Base-by-base conservation (phyloP, 2,888 invertebrate species). In the Antheraea assamensis region DNA sequence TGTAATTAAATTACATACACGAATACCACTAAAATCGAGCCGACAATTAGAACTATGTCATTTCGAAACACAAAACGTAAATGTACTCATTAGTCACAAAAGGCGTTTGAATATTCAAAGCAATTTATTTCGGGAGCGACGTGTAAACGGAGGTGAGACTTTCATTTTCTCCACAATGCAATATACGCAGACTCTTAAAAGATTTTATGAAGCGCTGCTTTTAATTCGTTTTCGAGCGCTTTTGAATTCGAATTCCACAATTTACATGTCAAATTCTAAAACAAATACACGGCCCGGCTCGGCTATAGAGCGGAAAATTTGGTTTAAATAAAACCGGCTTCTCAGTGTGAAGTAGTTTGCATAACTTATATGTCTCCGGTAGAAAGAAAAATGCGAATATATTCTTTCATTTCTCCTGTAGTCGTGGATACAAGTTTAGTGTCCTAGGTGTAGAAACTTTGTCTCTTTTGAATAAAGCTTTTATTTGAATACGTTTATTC, bases 181-280 rank as follows among this genome's bases (percentile, higher is more conserved):
- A 85, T 85, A 85, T 84, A 82, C 82, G 79, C 78, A 75, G 77
- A 78, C 74, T 79, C 75, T n/a, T 73, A 76, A 81, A 84, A 85
- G 86, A 87, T 86, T 88, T 88, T 83, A 88, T 88, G 84, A 87
- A 85, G 83, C 83, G 82, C 80, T 78, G 81, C 81, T 82, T 88
- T 86, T 88, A 87, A 88, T 88, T 89, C 83, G 82, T 82, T 84
- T 86, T 82, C 77, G 79, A 85, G 82, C 85, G 87, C 87, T 87
- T 85, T 87, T 84, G 85, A 89, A 88, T 85, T 85, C 87, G 85
- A 85, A 87, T 82, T 84, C 83, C 82, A 83, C 85, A 86, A 90
- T 91, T 90, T 90, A 88, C 90, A 91, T 90, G 88, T 85, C 88
- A 90, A 90, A 90, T 90, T 90, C 86, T 86, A 88, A 89, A 87